Conservation (phyloP, 1,140 invertebrate species). For the Meloidogyne floridensis region DNA sequence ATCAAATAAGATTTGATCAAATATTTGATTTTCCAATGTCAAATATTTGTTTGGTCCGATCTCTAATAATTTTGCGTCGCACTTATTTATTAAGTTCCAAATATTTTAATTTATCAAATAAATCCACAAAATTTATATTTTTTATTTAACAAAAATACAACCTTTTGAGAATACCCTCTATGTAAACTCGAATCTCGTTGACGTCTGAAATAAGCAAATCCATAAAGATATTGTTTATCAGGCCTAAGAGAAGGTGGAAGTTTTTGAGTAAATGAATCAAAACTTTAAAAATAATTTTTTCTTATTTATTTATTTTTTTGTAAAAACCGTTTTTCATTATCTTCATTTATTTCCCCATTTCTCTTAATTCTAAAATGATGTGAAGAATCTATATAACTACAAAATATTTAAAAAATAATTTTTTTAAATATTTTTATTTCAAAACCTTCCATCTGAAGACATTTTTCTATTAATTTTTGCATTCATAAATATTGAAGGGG, state of each 20-base stretch:
- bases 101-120: too few species aligned
- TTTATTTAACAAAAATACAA: neutral
- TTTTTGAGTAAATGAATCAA: neutral
- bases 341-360: neutral
- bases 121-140: neutral
- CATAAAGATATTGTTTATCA: slow-evolving; percentile 72
- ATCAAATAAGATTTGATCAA: too few species aligned
- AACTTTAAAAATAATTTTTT: slow-evolving; percentile 18
- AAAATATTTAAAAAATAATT: neutral
- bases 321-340: slow-evolving; percentile 20
- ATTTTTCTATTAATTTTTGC: slow-evolving; percentile 8
- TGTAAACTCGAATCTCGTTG: slow-evolving; percentile 89
- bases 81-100: too few species aligned
- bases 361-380: slow-evolving; percentile 46
- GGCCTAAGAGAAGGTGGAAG: slow-evolving; percentile 32
- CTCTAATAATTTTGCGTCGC: too few species aligned
- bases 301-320: neutral
- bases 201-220: slow-evolving; percentile 97
- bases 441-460: slow-evolving; percentile 5
- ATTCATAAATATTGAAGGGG: neutral
- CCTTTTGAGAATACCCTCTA: slow-evolving; percentile 95
- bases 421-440: neutral
- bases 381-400: slow-evolving; percentile 28
- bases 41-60: too few species aligned
- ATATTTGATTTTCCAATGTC: too few species aligned